Evolutionary conservation across 2,888 invertebrate genomes (phyloP), one percentile per base, ranked within the genome.

Genomic region (Andricus quercusramuli): DNA sequence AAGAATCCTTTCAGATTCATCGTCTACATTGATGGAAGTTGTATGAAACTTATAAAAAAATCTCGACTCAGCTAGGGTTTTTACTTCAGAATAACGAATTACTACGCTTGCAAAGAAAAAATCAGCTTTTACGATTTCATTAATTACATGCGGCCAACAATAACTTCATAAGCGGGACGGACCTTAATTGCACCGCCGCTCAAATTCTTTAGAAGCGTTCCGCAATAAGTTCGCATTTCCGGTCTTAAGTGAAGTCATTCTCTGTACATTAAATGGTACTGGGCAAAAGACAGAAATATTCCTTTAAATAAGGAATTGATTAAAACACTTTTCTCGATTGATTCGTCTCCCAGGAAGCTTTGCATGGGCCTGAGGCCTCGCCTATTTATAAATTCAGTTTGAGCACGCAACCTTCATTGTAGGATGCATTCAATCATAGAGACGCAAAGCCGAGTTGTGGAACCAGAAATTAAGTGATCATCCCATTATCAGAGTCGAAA

Each of bases 341-440:
- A 17, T 37, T 32, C 74, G 83, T 87, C 88, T 86, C 89, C 88
- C 85, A 85, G 88, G 84, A 81, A 83, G 88, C 89, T 89, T 86
- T 85, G 88, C 89, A 87, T 88, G 89, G 88, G 89, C 87, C 88
- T 86, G 85, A 87, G 88, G 87, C 88, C 88, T 88, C 87, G 89
- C 82, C 90, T 91, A 91, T 91, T 92, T 91, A 90, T 90, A 91
- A 89, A 86, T 86, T 84, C 79, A 86, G 84, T 83, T 86, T 83
- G 87, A 84, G 82, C 79, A 79, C 70, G 47, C 51, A 70, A 70
- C 47, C 70, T 70, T 70, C 47, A 70, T 66, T 37, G n/a, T 70
- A 44, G 68, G 25, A 70, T 70, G 70, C 70, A 70, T 51, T 70
- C 70, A 51, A 29, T 70, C 11, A 70, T 70, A 29, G 70, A 32